Conservation (phyloP, 1,140 invertebrate genomes). For the Bombus sylvicola region DNA sequence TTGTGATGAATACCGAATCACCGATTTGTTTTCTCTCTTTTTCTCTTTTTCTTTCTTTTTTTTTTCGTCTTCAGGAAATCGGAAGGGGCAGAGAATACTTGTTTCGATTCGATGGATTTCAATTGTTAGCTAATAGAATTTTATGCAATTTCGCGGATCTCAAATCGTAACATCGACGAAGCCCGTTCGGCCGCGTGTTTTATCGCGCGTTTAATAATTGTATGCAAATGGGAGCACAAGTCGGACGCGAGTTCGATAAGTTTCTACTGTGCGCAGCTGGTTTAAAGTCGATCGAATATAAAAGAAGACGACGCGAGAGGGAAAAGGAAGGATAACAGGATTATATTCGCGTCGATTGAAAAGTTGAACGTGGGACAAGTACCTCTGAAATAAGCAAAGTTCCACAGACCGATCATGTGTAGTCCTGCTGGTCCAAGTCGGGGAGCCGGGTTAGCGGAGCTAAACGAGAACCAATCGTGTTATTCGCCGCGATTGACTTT, state of each 20-base stretch:
- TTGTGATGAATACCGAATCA: neutral
- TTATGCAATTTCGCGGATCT: neutral
- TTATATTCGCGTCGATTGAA: slow-evolving; percentile 21
- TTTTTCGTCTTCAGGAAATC: neutral
- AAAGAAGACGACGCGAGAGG: neutral
- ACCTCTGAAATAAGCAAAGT: slow-evolving; percentile 53
- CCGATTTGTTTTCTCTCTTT: neutral
- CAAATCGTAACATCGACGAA: neutral
- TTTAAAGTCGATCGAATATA: slow-evolving; percentile 18
- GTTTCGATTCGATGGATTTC: neutral
- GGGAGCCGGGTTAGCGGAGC: slow-evolving; percentile 4
- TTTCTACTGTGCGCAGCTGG: slow-evolving; percentile 10
- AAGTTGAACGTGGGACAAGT: slow-evolving; percentile 28
- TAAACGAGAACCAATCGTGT: slow-evolving; percentile 48
- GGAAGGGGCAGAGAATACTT: neutral
- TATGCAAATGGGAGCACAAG: slow-evolving; percentile 20
- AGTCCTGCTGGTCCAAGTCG: slow-evolving; percentile 18
- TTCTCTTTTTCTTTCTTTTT: neutral
- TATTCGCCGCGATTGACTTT: slow-evolving; percentile 41
- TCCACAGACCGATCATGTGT: slow-evolving; percentile 51
- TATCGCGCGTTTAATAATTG: slow-evolving; percentile 31
- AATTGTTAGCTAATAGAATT: neutral
- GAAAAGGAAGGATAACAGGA: neutral
- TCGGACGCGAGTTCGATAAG: slow-evolving; percentile 11
- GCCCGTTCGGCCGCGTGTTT: neutral